Evolutionary conservation across 2,888 invertebrate species (phyloP).

Genomic region (Clunio marinus): DNA sequence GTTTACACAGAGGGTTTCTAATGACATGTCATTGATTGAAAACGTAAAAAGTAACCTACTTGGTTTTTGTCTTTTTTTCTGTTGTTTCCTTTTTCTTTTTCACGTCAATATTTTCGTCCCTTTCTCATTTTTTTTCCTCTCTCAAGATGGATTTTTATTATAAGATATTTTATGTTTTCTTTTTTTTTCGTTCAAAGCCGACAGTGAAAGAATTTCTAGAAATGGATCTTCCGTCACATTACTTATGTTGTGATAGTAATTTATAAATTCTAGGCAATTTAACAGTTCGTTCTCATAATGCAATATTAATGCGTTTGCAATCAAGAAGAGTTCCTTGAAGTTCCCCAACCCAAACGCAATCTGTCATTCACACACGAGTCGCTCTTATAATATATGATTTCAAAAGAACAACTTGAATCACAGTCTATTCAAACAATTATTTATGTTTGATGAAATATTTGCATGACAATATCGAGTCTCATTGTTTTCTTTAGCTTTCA

Average conservation of each 20-base stretch:
- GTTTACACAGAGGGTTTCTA: not conserved
- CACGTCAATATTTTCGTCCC: not conserved
- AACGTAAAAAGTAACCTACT: not conserved
- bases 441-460: not conserved
- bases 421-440: not conserved
- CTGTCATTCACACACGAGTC: no score
- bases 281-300: not conserved
- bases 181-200: no score
- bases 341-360: no score
- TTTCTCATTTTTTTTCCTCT: not conserved
- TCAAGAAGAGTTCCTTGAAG: no score
- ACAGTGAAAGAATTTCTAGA: no score
- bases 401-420: not conserved
- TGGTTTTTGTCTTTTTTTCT: not conserved
- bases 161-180: no score
- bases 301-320: not conserved
- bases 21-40: constrained; percentile 7
- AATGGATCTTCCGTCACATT: no score
- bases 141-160: not conserved
- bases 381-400: no score
- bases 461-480: not conserved
- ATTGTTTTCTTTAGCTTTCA: not conserved
- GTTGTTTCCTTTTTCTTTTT: not conserved
- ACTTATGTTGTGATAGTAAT: not conserved
- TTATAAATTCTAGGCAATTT: not conserved